A percentile compares a stretch with the other conserved stretches of the same genome.
These are phyloP conservation scores for Diorhabda carinulata DNA, from an alignment of 1,140 invertebrate genomes.

Conservation along the genomic window DNA sequence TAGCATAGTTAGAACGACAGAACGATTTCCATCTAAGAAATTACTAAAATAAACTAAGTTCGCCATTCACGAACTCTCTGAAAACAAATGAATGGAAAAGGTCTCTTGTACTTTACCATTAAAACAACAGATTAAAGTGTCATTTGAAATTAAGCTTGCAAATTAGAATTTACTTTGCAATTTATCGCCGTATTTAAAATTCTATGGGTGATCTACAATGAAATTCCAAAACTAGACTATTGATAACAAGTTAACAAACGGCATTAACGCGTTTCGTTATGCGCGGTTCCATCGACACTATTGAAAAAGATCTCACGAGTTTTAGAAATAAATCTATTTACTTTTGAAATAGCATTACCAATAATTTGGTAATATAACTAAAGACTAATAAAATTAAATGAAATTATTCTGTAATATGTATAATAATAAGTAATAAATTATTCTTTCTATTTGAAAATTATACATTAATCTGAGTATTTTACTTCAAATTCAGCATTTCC, in stretches of 20 bases:
- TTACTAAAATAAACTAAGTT: constrained; percentile 3
- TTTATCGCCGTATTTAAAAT: constrained; percentile 18
- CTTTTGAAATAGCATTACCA: no score
- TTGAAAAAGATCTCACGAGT: no score
- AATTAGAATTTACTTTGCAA: constrained; percentile 19
- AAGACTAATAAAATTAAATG: no score
- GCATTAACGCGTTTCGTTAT: background rate
- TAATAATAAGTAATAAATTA: no score
- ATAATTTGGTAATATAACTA: no score
- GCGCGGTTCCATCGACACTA: no score
- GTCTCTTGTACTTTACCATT: constrained; percentile 12
- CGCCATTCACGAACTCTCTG: background rate
- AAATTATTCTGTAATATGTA: no score
- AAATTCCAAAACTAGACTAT: constrained; percentile 16
- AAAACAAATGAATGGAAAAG: constrained; percentile 8
- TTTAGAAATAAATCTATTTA: no score
- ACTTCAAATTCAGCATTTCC: no score
- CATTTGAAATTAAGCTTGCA: constrained; percentile 19
- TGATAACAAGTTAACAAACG: constrained; percentile 7
- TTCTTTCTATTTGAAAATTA: no score
- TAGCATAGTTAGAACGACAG: background rate
- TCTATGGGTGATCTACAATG: background rate
- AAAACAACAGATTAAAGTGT: constrained; percentile 18
- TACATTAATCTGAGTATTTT: no score
- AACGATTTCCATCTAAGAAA: constrained; percentile 4